phyloP scores from a whole-genome alignment of 2,888 invertebrate species.

The Epicampocera succincta region DNA sequence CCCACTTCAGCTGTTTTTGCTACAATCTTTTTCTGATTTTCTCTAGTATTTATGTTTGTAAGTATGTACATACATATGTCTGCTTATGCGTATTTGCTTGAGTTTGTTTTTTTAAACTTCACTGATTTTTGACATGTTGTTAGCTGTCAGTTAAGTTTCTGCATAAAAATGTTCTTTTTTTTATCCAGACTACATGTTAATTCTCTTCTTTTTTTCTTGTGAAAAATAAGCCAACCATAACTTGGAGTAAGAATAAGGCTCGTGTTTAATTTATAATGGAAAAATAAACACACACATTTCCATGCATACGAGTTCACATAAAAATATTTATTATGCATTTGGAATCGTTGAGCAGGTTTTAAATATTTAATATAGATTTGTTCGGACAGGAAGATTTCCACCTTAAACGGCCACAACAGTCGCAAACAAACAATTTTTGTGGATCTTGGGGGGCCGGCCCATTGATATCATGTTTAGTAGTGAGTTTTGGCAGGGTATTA shows the following conservation, averaged over 20 bases:
- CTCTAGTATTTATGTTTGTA: background rate
- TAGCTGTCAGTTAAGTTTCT: conserved; percentile 69
- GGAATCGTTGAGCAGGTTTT: background rate
- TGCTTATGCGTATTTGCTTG: conserved; percentile 22
- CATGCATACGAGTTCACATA: too few relatives aligned
- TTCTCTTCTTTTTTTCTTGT: conserved; percentile 48
- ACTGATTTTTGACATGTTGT: conserved; percentile 70
- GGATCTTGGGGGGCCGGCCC: too few relatives aligned
- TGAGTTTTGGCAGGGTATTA: too few relatives aligned
- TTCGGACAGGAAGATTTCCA: background rate
- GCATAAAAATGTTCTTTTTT: conserved; percentile 57
- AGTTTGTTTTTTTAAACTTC: conserved; percentile 68
- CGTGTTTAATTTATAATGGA: conserved; percentile 42
- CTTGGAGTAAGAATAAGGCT: conserved; percentile 38
- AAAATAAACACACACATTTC: conserved; percentile 1
- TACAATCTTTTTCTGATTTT: conserved; percentile 35
- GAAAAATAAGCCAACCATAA: conserved; percentile 63
- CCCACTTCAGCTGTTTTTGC: too few relatives aligned
- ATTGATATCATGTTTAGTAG: too few relatives aligned
- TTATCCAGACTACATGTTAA: conserved; percentile 50
- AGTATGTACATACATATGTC: too few relatives aligned
- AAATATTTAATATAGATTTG: background rate
- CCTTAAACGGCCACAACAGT: too few relatives aligned
- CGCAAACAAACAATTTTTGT: too few relatives aligned
- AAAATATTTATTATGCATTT: background rate